Conservation (phyloP, 2,113 vertebrate genomes). For the Ploceus nigricollis region DNA sequence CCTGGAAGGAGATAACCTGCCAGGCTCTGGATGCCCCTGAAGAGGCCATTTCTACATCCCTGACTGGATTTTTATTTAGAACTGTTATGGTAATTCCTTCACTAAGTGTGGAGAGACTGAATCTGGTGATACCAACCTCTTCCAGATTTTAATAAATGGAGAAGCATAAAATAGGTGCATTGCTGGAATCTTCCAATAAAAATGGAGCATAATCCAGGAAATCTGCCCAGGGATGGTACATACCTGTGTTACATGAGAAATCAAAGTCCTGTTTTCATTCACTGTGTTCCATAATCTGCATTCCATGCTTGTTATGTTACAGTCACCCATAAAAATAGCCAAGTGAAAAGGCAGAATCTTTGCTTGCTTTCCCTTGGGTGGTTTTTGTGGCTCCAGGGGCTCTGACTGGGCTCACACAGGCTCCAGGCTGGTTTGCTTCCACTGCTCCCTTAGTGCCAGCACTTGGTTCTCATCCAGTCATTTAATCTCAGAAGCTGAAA, state of each 20-base stretch:
- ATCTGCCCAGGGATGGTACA: neutral
- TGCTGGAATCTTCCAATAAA: neutral
- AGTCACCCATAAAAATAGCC: neutral
- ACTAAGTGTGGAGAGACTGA: neutral
- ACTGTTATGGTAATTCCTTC: neutral
- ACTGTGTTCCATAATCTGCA: neutral
- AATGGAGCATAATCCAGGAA: neutral
- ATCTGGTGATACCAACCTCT: neutral
- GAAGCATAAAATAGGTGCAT: neutral
- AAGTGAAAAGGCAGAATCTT: neutral
- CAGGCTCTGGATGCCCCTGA: neutral
- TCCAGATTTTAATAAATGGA: neutral
- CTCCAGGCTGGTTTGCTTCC: constrained; percentile 8
- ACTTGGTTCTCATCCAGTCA: constrained; percentile 28
- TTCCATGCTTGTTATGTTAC: neutral
- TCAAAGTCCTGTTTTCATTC: neutral
- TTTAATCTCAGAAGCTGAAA: constrained; percentile 40
- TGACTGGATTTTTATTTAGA: neutral
- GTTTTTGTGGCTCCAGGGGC: neutral
- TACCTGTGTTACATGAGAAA: neutral
- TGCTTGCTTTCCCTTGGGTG: neutral
- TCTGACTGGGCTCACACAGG: neutral
- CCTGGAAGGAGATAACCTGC: neutral
- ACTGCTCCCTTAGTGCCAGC: constrained; percentile 9
- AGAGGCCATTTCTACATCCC: neutral